Evolutionary conservation across 2,797 vertebrate genomes (phyloP).

Genomic region (Loris lydekkerianus): DNA sequence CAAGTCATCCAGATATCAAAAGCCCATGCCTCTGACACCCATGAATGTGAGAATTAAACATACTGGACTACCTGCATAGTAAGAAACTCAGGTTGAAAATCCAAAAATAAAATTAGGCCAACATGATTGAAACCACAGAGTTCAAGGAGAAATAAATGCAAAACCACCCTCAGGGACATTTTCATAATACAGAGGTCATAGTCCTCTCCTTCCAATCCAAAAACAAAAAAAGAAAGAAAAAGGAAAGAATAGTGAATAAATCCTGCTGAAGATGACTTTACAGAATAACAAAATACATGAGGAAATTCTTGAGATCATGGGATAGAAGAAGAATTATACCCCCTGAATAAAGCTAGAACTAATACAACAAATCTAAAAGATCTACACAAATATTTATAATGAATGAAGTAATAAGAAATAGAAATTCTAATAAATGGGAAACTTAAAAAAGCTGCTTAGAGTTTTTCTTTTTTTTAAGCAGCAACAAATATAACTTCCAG

Average conservation of each 20-base stretch:
- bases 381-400: neutral
- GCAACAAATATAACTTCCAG: neutral
- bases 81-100: neutral
- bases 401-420: conserved; percentile 14
- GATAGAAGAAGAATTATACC: neutral
- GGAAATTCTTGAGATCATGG: neutral
- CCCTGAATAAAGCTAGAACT: neutral
- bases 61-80: too few species aligned
- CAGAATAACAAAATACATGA: neutral
- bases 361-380: neutral
- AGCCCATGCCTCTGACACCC: neutral
- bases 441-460: neutral
- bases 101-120: neutral
- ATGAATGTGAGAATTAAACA: neutral
- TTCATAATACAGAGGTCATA: neutral
- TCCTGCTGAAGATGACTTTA: neutral
- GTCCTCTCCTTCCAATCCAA: neutral
- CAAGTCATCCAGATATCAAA: neutral
- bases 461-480: neutral
- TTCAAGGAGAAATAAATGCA: neutral
- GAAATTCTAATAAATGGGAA: neutral
- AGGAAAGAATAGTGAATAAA: neutral
- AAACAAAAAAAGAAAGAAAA: neutral
- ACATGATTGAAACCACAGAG: neutral
- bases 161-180: neutral